Base-by-base conservation (phyloP, 2,113 vertebrate species). In the Cyanistes caeruleus region DNA sequence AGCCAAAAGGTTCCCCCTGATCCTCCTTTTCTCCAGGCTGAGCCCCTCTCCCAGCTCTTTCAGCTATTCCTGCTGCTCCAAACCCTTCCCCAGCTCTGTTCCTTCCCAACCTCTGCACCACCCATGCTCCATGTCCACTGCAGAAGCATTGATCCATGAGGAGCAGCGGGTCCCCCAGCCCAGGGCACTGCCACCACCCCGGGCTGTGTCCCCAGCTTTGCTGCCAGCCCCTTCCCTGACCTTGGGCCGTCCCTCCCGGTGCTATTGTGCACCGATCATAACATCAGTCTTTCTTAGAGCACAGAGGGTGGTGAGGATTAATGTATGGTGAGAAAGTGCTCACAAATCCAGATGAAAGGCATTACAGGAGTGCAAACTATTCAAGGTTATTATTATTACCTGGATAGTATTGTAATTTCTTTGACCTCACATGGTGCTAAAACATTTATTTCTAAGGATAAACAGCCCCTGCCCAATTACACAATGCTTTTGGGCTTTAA, bases 351-450 rank as follows among this genome's bases (percentile, higher is more conserved):
- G 90, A 90, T 79, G 91, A 96, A 96, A 94, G 69, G 83, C 93
- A 84, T 90, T 93, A 89, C 44, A 70, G 88, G 87, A 92, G 93
- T 28, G 77, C 93, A 93, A 94, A 93, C 85, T 90, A 94, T 88
- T 94, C 95, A 96, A 96, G 88, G 93, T 93, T 96, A 86, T 96
- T 93, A 96, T 97, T 96, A 96, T 94, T 95, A 96, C 90, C 95
- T 93, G 84, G 69, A 93, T 96, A 7, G n/a, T 24, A 10, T 85
- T 21, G 86, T 90, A 94, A 94, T 96, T 96, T 96, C 93, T 93
- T 95, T 96, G 96, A 95, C 96, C 88, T 94, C 96, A 97, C 92
- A 46, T 5, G 65, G 96, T 84, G 96, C 96, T 93, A 92, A 95
- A 90, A 62, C 95, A 89, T 93, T 97, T 96, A 74, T 96, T 96